phyloP scores from a whole-genome alignment of 2,888 invertebrate species.

The Asteroscopus sphinx region DNA sequence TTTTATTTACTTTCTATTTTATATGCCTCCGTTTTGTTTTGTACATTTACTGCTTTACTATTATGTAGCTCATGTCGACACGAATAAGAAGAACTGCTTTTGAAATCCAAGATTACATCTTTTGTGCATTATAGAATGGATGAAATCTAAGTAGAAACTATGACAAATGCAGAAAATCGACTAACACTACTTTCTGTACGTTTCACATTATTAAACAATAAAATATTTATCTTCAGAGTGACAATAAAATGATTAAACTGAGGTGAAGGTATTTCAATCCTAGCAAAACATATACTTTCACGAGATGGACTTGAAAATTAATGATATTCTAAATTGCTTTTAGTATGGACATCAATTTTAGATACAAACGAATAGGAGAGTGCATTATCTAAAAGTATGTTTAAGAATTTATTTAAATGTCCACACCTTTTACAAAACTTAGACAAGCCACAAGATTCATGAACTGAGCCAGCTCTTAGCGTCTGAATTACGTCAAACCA shows the following conservation, averaged over 20 bases:
- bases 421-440: too few species aligned
- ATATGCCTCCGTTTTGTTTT: constrained; percentile 20
- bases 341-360: too few species aligned
- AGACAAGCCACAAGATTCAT: neutral
- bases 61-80: too few species aligned
- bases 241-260: neutral
- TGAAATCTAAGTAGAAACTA: constrained; percentile 1
- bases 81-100: too few species aligned
- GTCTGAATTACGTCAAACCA: too few species aligned
- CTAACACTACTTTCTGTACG: constrained; percentile 3
- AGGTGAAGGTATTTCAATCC: neutral
- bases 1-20: constrained; percentile 35
- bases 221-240: neutral
- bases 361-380: too few species aligned
- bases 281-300: neutral
- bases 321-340: too few species aligned
- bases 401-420: too few species aligned
- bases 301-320: neutral
- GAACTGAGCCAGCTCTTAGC: too few species aligned
- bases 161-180: neutral
- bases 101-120: constrained; percentile 4
- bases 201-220: constrained; percentile 11
- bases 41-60: constrained; percentile 14
- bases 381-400: too few species aligned
- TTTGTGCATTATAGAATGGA: constrained; percentile 16